Base-by-base conservation (phyloP, 2,888 invertebrate genomes). In the Tachina fera region DNA sequence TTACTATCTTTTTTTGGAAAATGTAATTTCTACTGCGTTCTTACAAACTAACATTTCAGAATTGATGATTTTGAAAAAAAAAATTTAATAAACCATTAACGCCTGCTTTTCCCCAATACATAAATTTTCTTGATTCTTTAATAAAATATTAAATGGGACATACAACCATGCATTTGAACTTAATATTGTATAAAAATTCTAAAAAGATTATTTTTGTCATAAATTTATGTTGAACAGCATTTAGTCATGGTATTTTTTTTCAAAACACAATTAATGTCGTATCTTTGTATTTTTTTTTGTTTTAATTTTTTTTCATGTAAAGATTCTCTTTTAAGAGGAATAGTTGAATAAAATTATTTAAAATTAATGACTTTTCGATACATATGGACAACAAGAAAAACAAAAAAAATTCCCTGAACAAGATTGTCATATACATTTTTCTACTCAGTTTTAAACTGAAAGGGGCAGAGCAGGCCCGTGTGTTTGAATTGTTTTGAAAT, bases 401-500 rank as follows among this genome's bases (percentile, higher is more conserved):
- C 51, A 70, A 61, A 56, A 76, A 14, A 22, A 75, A n/a, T 61
- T 70, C 75, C 60, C 65, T 49, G 31, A 61, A 70, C 39, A 39
- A 63, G 76, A 76, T 71, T 76, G 70, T 82, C 82, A 76, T 76
- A 82, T 76, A 70, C 71, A 76, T 70, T 82, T 56, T 56, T 65
- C 39, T 56, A 13, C 4, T 31, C 16, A 45, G 41, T 58, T 58
- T 47, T 45, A 72, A 71, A 72, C 56, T 65, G 16, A 74, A 74
- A 47, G 74, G 74, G 74, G 14, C 31, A 74, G 14, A 31, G 14
- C 49, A 51, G 61, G 22, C 13, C 43, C 13, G 14, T 61, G n/a
- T 19, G 14, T 74, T 74, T 41, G 51, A 60, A 72, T 72, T 72
- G 60, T 61, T 60, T 16, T 14, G 51, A 61, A 61, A 19, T 49